A percentile compares a stretch with the other conserved stretches of the same genome.
Conservation (phyloP, 2,888 invertebrate species). For the Polydrusus pterygomalis region DNA sequence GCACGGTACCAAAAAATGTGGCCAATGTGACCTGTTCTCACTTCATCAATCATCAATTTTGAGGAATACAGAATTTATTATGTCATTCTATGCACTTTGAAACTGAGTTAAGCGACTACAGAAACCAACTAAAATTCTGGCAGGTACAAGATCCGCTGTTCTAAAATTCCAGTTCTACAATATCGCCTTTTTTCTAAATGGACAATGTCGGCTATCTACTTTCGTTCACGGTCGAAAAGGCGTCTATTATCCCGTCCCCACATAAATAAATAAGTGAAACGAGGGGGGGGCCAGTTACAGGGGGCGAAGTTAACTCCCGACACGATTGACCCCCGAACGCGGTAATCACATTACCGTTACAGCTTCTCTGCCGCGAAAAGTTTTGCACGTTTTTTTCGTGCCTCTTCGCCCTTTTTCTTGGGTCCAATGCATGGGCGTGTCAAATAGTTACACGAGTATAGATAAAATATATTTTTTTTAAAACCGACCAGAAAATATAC, state of each 20-base stretch:
- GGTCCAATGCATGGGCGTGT: constrained; percentile 15
- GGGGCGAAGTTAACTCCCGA: constrained; percentile 33
- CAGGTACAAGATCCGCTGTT: too few species aligned
- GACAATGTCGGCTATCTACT: constrained; percentile 12
- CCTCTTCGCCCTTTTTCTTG: constrained; percentile 21
- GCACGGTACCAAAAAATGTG: too few species aligned
- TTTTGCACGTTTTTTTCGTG: constrained; percentile 34
- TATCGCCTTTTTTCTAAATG: constrained; percentile 11
- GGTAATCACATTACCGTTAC: constrained; percentile 50
- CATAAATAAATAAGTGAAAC: constrained; percentile 41
- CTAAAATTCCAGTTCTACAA: not conserved
- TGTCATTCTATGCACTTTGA: too few species aligned
- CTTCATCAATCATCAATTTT: too few species aligned
- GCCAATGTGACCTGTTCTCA: too few species aligned
- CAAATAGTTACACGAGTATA: constrained; percentile 16
- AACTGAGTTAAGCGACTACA: too few species aligned
- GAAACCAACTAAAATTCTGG: too few species aligned
- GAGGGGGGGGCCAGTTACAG: constrained; percentile 35
- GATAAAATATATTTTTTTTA: not conserved
- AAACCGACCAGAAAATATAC: too few species aligned
- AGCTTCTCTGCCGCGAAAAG: constrained; percentile 44
- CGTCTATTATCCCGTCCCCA: constrained; percentile 25
- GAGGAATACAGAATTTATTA: too few species aligned
- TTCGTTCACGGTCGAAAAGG: constrained; percentile 1
- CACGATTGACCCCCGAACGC: constrained; percentile 31